Conservation (phyloP, 2,113 vertebrate genomes). For the Hydrochoerus hydrochaeris region DNA sequence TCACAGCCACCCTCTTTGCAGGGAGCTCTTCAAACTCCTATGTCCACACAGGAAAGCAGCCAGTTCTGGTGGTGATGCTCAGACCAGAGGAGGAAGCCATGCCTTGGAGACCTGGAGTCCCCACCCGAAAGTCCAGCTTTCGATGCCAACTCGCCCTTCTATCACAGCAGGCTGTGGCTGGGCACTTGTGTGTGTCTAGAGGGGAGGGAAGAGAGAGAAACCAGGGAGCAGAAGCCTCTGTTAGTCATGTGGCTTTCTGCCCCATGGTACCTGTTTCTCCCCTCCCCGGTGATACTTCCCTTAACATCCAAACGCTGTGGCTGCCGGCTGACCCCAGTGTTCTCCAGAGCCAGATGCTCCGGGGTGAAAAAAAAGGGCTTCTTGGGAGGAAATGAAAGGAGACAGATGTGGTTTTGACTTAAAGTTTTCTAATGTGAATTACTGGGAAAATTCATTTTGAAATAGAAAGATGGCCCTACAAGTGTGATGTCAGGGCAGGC, state of each 20-base stretch:
- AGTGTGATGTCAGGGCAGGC: conserved; percentile 33
- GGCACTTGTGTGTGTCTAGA: background rate
- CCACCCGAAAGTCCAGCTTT: conserved; percentile 28
- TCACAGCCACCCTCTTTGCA: background rate
- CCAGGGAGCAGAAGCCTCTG: background rate
- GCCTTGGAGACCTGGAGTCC: background rate
- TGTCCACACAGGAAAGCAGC: background rate
- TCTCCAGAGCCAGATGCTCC: conserved; percentile 19
- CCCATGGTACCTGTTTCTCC: background rate
- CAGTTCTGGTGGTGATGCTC: background rate
- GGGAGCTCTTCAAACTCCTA: background rate
- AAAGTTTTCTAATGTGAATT: conserved; percentile 31
- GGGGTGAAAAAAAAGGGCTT: conserved; percentile 68
- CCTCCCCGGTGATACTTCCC: background rate
- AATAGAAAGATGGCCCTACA: conserved; percentile 53
- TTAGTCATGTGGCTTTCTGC: conserved; percentile 22
- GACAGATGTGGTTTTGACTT: conserved; percentile 53
- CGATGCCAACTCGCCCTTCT: background rate
- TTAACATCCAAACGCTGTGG: background rate
- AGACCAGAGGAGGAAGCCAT: background rate
- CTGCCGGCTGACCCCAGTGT: conserved; percentile 7
- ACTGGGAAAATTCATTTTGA: conserved; percentile 51
- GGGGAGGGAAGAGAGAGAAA: conserved; percentile 26
- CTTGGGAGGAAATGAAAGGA: conserved; percentile 76
- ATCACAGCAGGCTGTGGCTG: fast-evolving